Conservation (phyloP, 1,140 invertebrate species). For the Drosophila busckii region DNA sequence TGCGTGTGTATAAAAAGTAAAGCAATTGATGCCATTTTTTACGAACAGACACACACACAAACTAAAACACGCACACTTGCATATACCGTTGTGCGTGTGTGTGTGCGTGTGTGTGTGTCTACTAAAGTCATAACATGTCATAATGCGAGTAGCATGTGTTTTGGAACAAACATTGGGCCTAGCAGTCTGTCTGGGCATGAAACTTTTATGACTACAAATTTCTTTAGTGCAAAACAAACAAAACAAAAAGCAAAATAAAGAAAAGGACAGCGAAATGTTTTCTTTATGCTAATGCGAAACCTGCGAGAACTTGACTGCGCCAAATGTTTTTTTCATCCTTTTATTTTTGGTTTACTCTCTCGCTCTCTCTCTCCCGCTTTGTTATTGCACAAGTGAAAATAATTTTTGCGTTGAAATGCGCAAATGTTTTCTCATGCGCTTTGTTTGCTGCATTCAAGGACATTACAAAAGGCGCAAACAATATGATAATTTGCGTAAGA, state of each 20-base stretch:
- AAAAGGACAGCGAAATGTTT: slow-evolving; percentile 36
- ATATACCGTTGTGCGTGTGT: too few species aligned
- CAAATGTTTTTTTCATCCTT: too few species aligned
- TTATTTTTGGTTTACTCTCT: slow-evolving; percentile 13
- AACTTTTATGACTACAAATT: slow-evolving; percentile 66
- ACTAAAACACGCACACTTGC: slow-evolving; percentile 2
- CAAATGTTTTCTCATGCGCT: slow-evolving; percentile 57
- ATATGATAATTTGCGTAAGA: slow-evolving; percentile 58
- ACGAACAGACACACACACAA: slow-evolving; percentile 28
- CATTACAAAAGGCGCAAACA: slow-evolving; percentile 54
- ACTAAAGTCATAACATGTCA: slow-evolving; percentile 50
- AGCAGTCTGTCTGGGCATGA: too few species aligned
- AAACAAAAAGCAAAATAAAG: slow-evolving; percentile 7
- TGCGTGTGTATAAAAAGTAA: slow-evolving; percentile 25
- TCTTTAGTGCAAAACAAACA: slow-evolving; percentile 48
- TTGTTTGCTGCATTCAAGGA: slow-evolving; percentile 63
- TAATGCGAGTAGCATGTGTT: slow-evolving; percentile 30
- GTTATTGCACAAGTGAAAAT: slow-evolving; percentile 49
- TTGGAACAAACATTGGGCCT: slow-evolving; percentile 31
- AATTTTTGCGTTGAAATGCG: slow-evolving; percentile 63
- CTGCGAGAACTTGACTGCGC: too few species aligned
- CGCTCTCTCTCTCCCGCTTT: slow-evolving; percentile 3
- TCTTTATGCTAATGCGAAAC: slow-evolving; percentile 50
- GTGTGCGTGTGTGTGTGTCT: too few species aligned
- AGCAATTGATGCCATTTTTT: slow-evolving; percentile 37